Evolutionary conservation across 2,113 vertebrate species (phyloP).

Genomic region (Vulpes lagopus): DNA sequence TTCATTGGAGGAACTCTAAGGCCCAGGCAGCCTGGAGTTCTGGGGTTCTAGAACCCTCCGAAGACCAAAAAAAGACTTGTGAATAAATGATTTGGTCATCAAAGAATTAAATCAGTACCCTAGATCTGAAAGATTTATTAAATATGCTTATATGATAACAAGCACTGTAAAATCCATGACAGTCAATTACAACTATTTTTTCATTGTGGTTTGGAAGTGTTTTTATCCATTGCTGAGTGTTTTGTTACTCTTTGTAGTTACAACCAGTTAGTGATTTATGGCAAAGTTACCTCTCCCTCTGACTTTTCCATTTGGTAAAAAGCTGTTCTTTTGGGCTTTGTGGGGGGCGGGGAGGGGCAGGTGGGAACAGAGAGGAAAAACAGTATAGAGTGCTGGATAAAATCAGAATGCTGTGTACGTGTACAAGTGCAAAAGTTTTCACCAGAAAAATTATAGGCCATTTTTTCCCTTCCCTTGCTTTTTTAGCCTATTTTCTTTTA

Average conservation of each 20-base stretch:
- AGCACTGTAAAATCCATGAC: not conserved
- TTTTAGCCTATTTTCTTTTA: not conserved
- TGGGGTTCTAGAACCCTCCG: not conserved
- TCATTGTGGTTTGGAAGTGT: not conserved
- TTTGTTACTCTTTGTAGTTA: not conserved
- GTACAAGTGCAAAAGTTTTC: not conserved
- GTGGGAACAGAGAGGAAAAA: not conserved
- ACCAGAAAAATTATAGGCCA: not conserved
- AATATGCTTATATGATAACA: not conserved
- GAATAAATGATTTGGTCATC: not conserved
- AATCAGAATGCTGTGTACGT: not conserved
- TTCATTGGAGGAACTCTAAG: not conserved
- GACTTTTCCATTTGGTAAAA: not conserved
- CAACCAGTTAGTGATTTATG: not conserved
- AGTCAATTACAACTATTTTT: not conserved
- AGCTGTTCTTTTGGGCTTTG: not conserved
- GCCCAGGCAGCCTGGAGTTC: not conserved
- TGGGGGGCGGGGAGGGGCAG: rapidly evolving
- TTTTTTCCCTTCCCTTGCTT: not conserved
- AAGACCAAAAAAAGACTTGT: not conserved
- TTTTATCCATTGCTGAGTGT: not conserved
- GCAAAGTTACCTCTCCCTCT: not conserved
- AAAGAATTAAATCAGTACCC: not conserved
- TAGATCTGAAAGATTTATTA: not conserved
- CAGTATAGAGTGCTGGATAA: not conserved